phyloP scores from a whole-genome alignment of 2,797 vertebrate species.

The Agapornis canus region DNA sequence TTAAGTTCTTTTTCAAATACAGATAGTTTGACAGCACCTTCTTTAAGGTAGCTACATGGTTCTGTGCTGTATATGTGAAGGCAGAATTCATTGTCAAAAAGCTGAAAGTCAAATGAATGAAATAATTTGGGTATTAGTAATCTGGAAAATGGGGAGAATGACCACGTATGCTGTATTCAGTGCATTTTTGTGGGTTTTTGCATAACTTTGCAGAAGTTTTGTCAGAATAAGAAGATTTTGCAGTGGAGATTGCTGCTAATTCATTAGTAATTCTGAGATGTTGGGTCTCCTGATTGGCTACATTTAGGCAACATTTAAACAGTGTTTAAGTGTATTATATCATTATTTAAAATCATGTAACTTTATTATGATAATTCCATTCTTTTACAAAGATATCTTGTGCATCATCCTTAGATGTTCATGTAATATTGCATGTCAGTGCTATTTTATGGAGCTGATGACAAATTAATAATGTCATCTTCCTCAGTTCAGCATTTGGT shows the following conservation, averaged over 20 bases:
- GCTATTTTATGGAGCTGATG: neutral
- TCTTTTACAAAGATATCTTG: neutral
- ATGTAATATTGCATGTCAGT: neutral
- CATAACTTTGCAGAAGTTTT: neutral
- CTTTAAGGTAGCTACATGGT: neutral
- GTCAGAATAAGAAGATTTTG: neutral
- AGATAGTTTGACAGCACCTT: neutral
- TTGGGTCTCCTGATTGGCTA: neutral
- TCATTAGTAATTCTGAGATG: neutral
- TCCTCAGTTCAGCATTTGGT: neutral
- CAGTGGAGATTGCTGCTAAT: neutral
- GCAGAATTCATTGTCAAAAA: neutral
- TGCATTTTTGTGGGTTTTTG: neutral
- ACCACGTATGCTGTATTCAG: neutral
- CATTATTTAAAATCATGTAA: neutral
- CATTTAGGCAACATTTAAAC: neutral
- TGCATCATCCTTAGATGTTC: neutral
- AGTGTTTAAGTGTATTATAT: neutral
- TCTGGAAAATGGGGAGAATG: neutral
- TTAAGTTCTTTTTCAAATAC: neutral
- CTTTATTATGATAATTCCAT: neutral
- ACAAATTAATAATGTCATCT: neutral
- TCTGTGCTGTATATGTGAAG: neutral
- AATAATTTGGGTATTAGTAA: neutral
- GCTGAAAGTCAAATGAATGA: neutral